These are phyloP conservation scores for Schizopygopsis malacanthus DNA, from an alignment of 2,797 vertebrate species.

Conservation along the genomic window DNA sequence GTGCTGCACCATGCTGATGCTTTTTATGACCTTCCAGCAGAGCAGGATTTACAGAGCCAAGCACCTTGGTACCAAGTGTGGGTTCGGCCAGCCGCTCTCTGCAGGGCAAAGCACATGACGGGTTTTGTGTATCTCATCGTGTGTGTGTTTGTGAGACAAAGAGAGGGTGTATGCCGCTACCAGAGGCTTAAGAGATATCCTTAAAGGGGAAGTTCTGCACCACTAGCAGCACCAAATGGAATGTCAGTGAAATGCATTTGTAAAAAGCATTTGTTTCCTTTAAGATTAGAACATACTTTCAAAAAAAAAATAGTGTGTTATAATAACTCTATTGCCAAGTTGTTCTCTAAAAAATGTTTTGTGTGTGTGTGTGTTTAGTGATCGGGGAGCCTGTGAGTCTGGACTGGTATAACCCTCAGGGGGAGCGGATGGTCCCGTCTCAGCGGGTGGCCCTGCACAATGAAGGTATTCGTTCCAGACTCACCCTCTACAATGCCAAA, in stretches of 20 bases:
- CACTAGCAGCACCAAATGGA: neutral
- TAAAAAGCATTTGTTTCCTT: conserved; percentile 4
- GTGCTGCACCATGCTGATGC: conserved; percentile 59
- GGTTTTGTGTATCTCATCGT: conserved; percentile 37
- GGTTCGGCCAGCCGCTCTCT: conserved; percentile 35
- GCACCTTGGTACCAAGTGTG: conserved; percentile 67
- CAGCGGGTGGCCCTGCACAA: conserved; percentile 90
- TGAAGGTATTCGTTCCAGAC: conserved; percentile 87
- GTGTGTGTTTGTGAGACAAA: conserved; percentile 16
- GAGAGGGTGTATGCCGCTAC: conserved; percentile 20
- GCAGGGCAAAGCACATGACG: conserved; percentile 21
- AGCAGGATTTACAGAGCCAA: conserved; percentile 61
- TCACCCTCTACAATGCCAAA: conserved; percentile 96
- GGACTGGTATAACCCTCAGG: conserved; percentile 97
- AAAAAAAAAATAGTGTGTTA: neutral
- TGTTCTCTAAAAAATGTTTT: neutral
- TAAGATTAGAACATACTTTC: neutral
- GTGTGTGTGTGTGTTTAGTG: conserved; percentile 70
- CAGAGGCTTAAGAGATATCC: conserved; percentile 12
- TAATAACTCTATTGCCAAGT: neutral
- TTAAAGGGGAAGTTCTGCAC: conserved; percentile 17
- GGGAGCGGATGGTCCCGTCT: conserved; percentile 88
- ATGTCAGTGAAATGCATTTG: neutral
- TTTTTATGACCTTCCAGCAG: conserved; percentile 64
- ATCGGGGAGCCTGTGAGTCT: conserved; percentile 92